These are phyloP conservation scores for Nephrotoma guestfalica DNA, from an alignment of 2,888 invertebrate genomes.

Conservation along the genomic window DNA sequence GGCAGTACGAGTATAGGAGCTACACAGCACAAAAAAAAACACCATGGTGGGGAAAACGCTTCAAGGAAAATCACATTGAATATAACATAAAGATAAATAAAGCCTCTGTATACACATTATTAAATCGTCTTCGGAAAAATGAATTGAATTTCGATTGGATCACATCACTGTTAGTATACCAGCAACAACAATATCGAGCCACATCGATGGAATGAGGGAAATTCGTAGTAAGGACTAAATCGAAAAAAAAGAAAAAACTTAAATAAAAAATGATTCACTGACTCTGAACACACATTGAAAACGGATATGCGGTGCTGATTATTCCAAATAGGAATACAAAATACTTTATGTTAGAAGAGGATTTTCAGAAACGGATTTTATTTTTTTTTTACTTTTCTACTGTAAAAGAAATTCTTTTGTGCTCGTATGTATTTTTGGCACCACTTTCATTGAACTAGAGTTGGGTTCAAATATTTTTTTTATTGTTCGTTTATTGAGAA, in stretches of 20 bases:
- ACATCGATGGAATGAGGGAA: neutral
- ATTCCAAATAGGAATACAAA: neutral
- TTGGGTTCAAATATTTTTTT: no score
- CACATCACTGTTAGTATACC: neutral
- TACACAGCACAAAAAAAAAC: neutral
- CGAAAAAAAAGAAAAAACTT: neutral
- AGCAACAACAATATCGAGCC: neutral
- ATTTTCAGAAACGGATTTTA: neutral
- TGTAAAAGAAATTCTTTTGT: neutral
- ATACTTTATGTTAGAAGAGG: neutral
- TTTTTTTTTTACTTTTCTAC: neutral
- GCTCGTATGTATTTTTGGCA: no score
- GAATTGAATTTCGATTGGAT: neutral
- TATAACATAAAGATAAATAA: neutral
- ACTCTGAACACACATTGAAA: neutral
- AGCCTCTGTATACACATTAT: neutral
- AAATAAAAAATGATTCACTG: neutral
- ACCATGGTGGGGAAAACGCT: neutral
- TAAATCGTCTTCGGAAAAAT: neutral
- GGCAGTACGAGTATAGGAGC: neutral
- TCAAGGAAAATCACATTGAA: neutral
- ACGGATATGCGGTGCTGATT: neutral
- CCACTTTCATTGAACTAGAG: no score
- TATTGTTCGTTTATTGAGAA: no score
- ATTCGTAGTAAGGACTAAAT: neutral